A percentile compares a stretch with the other conserved stretches of the same genome.
Conservation (phyloP, 2,888 invertebrate genomes). For the Mamestra brassicae region DNA sequence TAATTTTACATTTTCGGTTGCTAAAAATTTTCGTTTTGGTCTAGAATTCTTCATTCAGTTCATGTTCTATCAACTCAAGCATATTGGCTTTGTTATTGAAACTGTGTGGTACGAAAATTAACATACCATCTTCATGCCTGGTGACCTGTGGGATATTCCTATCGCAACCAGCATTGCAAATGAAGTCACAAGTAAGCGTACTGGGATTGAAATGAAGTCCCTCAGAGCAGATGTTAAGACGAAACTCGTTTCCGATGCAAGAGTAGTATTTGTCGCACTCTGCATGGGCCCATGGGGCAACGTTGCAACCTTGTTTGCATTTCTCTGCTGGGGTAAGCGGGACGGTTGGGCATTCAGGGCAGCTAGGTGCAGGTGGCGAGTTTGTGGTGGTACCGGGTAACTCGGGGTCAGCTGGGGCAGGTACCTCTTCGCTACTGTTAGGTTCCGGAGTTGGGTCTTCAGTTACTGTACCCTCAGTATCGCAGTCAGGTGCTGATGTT, state of each 20-base stretch:
- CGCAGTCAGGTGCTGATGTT: background rate
- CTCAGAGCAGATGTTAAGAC: slow-evolving; percentile 77
- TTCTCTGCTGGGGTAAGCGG: slow-evolving; percentile 39
- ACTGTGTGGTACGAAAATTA: background rate
- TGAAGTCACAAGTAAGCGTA: slow-evolving; percentile 81
- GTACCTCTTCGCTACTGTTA: background rate
- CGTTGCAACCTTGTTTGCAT: slow-evolving; percentile 78
- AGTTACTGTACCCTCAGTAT: background rate
- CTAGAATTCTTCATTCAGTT: background rate
- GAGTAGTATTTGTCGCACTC: slow-evolving; percentile 85
- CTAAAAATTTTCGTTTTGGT: background rate
- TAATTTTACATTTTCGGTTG: background rate
- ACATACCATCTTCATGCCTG: slow-evolving; percentile 64
- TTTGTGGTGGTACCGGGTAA: background rate
- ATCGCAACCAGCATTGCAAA: slow-evolving; percentile 78
- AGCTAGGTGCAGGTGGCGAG: background rate
- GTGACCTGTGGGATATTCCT: slow-evolving; percentile 70
- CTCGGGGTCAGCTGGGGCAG: background rate
- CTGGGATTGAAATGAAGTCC: slow-evolving; percentile 83
- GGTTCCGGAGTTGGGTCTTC: background rate
- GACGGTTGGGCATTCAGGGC: background rate
- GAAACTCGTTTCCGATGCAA: slow-evolving; percentile 74
- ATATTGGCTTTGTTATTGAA: background rate
- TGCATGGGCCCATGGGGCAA: slow-evolving; percentile 81
- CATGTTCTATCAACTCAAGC: background rate